Evolutionary conservation across 2,797 vertebrate genomes (phyloP), one percentile per base, ranked within the genome.

Genomic region (Sebastes steindachneri): DNA sequence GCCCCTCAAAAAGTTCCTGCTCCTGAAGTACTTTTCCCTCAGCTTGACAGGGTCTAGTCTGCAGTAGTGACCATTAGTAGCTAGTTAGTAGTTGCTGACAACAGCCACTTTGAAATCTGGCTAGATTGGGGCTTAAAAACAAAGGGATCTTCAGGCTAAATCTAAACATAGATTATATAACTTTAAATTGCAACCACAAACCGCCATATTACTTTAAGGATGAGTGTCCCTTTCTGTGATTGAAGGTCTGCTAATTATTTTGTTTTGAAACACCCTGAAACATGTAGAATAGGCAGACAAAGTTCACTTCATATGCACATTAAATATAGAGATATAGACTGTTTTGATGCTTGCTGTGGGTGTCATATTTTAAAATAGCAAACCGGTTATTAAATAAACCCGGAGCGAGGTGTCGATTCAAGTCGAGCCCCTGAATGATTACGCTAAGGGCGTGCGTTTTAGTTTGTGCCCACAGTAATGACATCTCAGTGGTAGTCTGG

Each of bases 401-500:
- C 58, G 48, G 58, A 37, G 63, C 29, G 45, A 75, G 7, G 7
- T 67, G 28, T 80, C 26, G 31, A 71, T 77, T 82, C 71, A 23
- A 67, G 62, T 77, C 66, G 21, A 31, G 19, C 28, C 51, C 76
- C 55, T 19, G 58, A 84, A 55, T 79, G 72, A 83, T 85, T 84
- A 75, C 65, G 67, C 58, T 74, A 70, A 65, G 59, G 53, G 4
- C 35, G 25, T 65, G 45, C 80, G 79, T 70, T 82, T 58, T 68
- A 68, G 54, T 79, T 51, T 81, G 73, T 51, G 54, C 67, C 53
- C 51, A 70, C 68, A 72, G 79, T 85, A 86, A 89, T 88, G 83
- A 67, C 87, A 84, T 89, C 86, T 83, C 82, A 28, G 89, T 73
- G 75, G 80, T 79, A 62, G 89, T 77, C 72, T 74, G 83, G 75